A percentile compares a stretch with the other conserved stretches of the same genome.
Conservation (phyloP, 2,113 vertebrate species). For the Mastomys natalensis region DNA sequence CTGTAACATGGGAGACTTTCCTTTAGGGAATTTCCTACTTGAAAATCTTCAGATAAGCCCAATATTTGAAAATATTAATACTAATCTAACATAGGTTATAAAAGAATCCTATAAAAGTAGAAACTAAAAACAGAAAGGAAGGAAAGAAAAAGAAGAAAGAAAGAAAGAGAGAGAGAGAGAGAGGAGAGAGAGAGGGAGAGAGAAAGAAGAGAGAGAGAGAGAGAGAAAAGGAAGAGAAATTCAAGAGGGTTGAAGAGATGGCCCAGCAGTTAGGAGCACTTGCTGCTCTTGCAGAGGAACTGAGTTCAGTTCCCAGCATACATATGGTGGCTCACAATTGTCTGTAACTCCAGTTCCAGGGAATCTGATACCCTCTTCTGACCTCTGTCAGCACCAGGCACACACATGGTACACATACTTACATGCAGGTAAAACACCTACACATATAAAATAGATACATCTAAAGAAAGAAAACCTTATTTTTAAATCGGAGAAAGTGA, state of each 20-base stretch:
- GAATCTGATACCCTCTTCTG: background rate
- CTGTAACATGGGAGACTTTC: background rate
- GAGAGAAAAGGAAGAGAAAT: background rate
- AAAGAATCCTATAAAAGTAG: constrained; percentile 42
- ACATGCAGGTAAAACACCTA: background rate
- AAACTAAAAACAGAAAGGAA: background rate
- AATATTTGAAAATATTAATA: constrained; percentile 3
- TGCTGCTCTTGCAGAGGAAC: background rate
- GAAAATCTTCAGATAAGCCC: background rate
- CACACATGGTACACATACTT: background rate
- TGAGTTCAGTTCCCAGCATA: background rate
- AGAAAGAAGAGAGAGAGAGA: background rate
- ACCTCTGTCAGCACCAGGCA: background rate
- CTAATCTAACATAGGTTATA: background rate
- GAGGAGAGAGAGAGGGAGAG: too few relatives aligned
- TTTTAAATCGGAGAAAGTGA: background rate
- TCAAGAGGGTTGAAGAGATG: background rate
- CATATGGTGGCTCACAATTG: background rate
- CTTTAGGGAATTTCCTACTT: background rate
- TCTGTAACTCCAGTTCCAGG: background rate
- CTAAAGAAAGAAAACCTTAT: background rate
- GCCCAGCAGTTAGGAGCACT: background rate
- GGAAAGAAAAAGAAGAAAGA: too few relatives aligned
- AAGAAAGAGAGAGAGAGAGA: background rate
- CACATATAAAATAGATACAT: background rate